A percentile compares a stretch with the other conserved stretches of the same genome.
Evolutionary conservation across 1,140 invertebrate genomes (phyloP).

Genomic region (Drosophila tsacasi): DNA sequence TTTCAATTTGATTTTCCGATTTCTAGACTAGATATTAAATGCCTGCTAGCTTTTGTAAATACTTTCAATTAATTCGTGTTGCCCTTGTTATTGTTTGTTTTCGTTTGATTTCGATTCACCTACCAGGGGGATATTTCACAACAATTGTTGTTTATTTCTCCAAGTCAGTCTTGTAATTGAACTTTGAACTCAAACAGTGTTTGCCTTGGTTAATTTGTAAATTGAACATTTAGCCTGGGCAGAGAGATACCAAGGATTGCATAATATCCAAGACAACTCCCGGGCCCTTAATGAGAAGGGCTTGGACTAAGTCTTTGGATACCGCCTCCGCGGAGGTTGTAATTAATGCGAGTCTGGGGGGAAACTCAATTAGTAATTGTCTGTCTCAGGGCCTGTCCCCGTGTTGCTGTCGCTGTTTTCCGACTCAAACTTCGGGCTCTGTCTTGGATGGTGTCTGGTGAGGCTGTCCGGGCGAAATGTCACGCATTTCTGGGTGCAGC

Average conservation of each 20-base stretch:
- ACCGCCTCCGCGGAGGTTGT: slow-evolving; percentile 21
- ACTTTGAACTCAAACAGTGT: slow-evolving; percentile 62
- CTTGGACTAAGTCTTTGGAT: slow-evolving; percentile 5
- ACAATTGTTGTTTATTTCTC: slow-evolving; percentile 38
- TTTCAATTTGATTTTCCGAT: slow-evolving; percentile 40
- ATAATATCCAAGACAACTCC: slow-evolving; percentile 40
- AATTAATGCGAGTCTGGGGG: slow-evolving; percentile 40
- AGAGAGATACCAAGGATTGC: slow-evolving; percentile 55
- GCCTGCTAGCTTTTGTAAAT: slow-evolving; percentile 37
- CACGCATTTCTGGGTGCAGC: slow-evolving; percentile 77
- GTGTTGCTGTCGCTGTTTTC: slow-evolving; percentile 35
- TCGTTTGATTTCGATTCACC: slow-evolving; percentile 37
- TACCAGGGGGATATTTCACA: slow-evolving; percentile 54
- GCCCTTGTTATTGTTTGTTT: slow-evolving; percentile 63
- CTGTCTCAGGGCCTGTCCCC: slow-evolving; percentile 42
- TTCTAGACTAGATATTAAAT: slow-evolving; percentile 45
- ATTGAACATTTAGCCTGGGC: slow-evolving; percentile 36
- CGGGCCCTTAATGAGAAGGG: slow-evolving; percentile 63
- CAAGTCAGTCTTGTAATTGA: slow-evolving; percentile 60
- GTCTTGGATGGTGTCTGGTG: slow-evolving; percentile 36
- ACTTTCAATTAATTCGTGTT: slow-evolving; percentile 69
- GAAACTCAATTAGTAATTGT: slow-evolving; percentile 54
- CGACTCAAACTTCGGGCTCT: slow-evolving; percentile 4
- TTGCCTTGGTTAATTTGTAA: slow-evolving; percentile 60
- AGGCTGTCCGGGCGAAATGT: slow-evolving; percentile 67